Evolutionary conservation across 1,140 invertebrate species (phyloP), one percentile per base, ranked within the genome.

Genomic region (Drosophila truncata): DNA sequence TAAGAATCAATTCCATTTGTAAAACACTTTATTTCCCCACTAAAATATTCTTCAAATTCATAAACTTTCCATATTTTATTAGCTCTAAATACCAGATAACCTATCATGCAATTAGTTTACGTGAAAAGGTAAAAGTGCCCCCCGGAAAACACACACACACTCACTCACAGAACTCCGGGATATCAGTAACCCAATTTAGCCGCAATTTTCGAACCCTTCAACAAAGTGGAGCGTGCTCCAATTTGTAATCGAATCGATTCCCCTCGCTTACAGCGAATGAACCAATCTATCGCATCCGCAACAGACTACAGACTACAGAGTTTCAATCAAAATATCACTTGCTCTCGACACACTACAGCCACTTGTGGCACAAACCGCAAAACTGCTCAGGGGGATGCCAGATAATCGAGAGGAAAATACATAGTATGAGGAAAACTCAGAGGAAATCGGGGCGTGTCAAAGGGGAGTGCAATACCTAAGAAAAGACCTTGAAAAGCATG

Each of bases 401-500:
- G 25, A 31, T 49, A 58, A 66, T 37, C 29, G 33, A 50, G n/a
- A 16, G 61, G 18, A 69, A 65, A 65, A 64, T n/a, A n/a, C n/a
- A n/a, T 33, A 47, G 46, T n/a, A 29, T n/a, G 16, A 29, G 33
- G 52, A 60, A 41, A 29, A 58, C 18, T 39, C 50, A 18, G 5
- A 4, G 20, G 39, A 37, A 7, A 50, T 25, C 9, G 35, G 46
- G 44, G 65, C 27, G 44, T 41, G 16, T 16, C 41, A n/a, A 16
- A 20, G n/a, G 16, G 35, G 8, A 8, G 23, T 7, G 18, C 49
- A 49, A 49, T 54, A 64, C 66, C 62, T 49, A 64, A 46, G 42
- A 35, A 87, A 87, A 87, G 83, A 87, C 83, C 83, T 87, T 87
- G 83, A 87, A 87, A 87, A 87, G 57, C 83, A 87, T 85, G 78